phyloP scores from a whole-genome alignment of 2,888 invertebrate genomes.

The Nineta flava region DNA sequence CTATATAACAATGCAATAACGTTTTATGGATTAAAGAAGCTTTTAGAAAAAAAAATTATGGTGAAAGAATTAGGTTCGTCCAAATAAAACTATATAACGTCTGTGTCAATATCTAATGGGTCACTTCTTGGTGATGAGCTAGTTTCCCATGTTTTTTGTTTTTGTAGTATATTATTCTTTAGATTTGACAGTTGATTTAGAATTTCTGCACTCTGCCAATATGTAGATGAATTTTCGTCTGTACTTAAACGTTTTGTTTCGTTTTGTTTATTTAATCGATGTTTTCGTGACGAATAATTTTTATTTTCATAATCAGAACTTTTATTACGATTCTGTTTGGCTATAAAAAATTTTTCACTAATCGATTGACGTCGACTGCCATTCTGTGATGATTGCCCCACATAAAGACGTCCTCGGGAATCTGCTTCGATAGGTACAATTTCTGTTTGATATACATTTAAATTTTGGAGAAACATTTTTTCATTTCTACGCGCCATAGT shows the following conservation, averaged over 20 bases:
- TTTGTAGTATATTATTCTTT: slow-evolving; percentile 31
- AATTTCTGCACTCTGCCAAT: slow-evolving; percentile 15
- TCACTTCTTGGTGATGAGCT: slow-evolving; percentile 13
- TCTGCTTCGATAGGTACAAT: slow-evolving; percentile 36
- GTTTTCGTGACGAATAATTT: slow-evolving; percentile 6
- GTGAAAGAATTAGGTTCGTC: background rate
- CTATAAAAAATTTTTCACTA: slow-evolving; percentile 36
- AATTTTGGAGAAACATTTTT: slow-evolving; percentile 26
- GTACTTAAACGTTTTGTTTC: slow-evolving; percentile 10
- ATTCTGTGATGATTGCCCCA: slow-evolving; percentile 24
- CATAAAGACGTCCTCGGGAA: slow-evolving; percentile 32
- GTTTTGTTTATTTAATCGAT: slow-evolving; percentile 9
- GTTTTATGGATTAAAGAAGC: background rate
- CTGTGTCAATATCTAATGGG: slow-evolving; percentile 7
- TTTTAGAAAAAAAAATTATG: too few relatives aligned
- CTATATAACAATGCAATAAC: background rate
- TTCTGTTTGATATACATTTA: slow-evolving; percentile 28
- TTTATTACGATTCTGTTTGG: slow-evolving; percentile 22
- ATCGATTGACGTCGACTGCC: slow-evolving; percentile 27
- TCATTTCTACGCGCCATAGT: slow-evolving; percentile 31
- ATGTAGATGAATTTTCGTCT: slow-evolving; percentile 10
- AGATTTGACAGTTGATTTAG: slow-evolving; percentile 25
- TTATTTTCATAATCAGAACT: background rate
- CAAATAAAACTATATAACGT: slow-evolving; percentile 2
- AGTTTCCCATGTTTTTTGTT: slow-evolving; percentile 35